Evolutionary conservation across 2,888 invertebrate genomes (phyloP).

Genomic region (Meiosimyza decipiens): DNA sequence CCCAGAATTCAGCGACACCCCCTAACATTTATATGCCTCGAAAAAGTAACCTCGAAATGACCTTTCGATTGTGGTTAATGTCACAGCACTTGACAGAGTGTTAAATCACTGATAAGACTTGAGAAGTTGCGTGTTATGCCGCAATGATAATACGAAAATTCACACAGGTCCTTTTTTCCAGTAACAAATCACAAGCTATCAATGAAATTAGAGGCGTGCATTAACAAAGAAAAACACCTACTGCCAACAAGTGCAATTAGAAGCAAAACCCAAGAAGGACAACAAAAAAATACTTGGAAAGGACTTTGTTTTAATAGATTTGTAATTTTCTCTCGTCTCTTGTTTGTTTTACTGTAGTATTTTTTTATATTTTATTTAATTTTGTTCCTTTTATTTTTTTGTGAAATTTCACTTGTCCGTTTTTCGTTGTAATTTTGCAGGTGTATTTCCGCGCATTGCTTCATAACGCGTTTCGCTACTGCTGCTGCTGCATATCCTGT

Average conservation of each 20-base stretch:
- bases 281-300: not conserved
- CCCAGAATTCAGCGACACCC: too few relatives aligned
- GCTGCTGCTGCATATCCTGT: conserved; percentile 19
- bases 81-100: conserved; percentile 34
- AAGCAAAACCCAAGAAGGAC: not conserved
- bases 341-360: conserved; percentile 35
- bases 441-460: conserved; percentile 9
- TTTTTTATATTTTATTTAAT: not conserved
- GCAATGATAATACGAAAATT: not conserved
- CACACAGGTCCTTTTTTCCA: not conserved
- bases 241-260: not conserved
- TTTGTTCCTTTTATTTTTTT: not conserved
- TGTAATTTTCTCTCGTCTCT: not conserved
- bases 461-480: conserved; percentile 3
- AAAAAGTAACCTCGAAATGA: not conserved
- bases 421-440: conserved; percentile 27
- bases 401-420: not conserved
- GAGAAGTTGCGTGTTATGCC: conserved; percentile 41
- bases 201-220: conserved; percentile 32
- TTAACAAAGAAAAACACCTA: conserved; percentile 8
- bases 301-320: conserved; percentile 14
- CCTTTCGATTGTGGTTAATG: not conserved
- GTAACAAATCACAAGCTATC: not conserved
- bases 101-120: conserved; percentile 47
- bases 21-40: too few relatives aligned